phyloP scores from a whole-genome alignment of 2,888 invertebrate species.

The Tenthredo notha region DNA sequence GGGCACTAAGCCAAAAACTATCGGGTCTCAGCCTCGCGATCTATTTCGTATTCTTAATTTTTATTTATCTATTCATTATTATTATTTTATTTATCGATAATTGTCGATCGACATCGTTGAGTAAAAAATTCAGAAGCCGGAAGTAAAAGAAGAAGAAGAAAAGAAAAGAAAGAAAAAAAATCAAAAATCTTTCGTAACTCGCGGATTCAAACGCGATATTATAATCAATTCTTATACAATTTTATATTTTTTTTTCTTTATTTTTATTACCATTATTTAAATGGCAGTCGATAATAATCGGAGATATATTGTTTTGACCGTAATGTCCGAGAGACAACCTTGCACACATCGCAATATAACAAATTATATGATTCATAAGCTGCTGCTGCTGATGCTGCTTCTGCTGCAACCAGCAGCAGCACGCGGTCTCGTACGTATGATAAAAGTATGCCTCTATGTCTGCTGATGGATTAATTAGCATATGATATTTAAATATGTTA shows the following conservation, averaged over 20 bases:
- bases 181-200: background rate
- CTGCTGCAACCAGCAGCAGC: background rate
- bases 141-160: background rate
- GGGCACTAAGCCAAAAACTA: slow-evolving; percentile 24
- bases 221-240: background rate
- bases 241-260: no score
- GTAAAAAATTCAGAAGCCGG: background rate
- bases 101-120: no score
- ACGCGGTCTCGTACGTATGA: background rate
- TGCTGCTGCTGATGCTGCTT: no score
- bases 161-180: background rate
- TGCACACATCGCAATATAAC: background rate
- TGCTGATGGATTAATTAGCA: background rate
- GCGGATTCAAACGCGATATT: no score
- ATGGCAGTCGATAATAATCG: background rate
- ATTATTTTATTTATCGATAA: background rate
- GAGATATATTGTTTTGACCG: background rate
- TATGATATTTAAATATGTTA: background rate
- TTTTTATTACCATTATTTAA: background rate
- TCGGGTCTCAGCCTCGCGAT: background rate
- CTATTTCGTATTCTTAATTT: background rate
- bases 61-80: background rate
- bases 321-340: slow-evolving; percentile 15
- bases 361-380: background rate
- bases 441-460: background rate